A percentile compares a stretch with the other conserved stretches of the same genome.
Evolutionary conservation across 2,113 vertebrate species (phyloP).

Genomic region (Oncorhynchus clarkii): DNA sequence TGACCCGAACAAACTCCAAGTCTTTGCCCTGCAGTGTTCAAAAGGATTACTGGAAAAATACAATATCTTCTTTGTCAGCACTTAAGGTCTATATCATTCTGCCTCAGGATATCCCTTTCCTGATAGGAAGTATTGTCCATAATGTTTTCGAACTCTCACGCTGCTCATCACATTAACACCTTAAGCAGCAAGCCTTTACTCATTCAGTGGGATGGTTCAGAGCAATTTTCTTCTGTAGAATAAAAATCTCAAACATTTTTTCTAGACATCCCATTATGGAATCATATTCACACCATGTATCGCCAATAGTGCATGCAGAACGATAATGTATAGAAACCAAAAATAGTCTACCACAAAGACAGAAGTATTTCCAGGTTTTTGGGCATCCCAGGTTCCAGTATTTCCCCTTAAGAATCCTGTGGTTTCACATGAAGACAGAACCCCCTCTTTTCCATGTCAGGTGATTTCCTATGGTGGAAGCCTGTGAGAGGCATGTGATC

Average conservation of each 20-base stretch:
- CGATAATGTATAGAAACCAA: not conserved
- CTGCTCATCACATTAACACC: constrained; percentile 71
- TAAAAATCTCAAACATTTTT: not conserved
- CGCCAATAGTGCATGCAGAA: too few species aligned
- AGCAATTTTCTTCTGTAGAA: constrained; percentile 32
- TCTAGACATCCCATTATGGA: not conserved
- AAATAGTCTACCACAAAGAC: not conserved
- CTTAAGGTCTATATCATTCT: constrained; percentile 76
- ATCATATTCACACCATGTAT: too few species aligned
- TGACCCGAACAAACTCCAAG: constrained; percentile 59
- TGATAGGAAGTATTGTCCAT: constrained; percentile 73
- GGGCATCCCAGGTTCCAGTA: not conserved
- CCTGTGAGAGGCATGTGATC: constrained; percentile 31
- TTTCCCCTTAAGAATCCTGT: not conserved
- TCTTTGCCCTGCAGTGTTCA: constrained; percentile 63
- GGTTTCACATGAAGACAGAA: not conserved
- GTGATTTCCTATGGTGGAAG: constrained; percentile 28
- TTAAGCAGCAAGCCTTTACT: constrained; percentile 40
- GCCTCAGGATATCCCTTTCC: constrained; percentile 81
- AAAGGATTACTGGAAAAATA: constrained; percentile 75
- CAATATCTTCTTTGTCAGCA: constrained; percentile 80
- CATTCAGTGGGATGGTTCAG: constrained; percentile 51
- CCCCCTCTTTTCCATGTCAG: not conserved
- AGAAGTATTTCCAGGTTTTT: not conserved
- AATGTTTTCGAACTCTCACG: constrained; percentile 53